These are phyloP conservation scores for Porites divaricata DNA, from an alignment of 92 coral and sea anemone genomes.

Conservation along the genomic window DNA sequence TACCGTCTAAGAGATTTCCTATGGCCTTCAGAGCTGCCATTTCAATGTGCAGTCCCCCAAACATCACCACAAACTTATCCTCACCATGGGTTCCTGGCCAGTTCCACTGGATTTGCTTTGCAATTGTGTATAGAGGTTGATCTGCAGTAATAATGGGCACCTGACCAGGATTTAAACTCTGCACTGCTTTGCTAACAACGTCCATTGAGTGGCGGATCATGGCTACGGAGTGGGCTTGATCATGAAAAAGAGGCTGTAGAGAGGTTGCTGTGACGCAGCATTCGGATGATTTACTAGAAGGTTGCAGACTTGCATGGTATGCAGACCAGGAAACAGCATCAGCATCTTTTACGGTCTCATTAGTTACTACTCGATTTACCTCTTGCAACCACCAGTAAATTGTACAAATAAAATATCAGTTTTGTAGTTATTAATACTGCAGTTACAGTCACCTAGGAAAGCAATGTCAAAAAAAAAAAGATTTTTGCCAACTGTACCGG, in stretches of 20 bases:
- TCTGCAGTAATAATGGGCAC: conserved; percentile 65
- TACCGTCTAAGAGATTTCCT: conserved; percentile 63
- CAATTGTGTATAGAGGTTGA: conserved; percentile 69
- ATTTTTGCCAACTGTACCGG: background rate
- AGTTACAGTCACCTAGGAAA: background rate
- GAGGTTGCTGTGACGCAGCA: conserved; percentile 40
- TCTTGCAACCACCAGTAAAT: conserved; percentile 17
- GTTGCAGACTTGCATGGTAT: conserved; percentile 42
- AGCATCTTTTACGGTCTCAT: conserved; percentile 26
- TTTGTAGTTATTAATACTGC: no score
- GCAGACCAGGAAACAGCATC: conserved; percentile 62
- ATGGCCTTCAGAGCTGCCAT: conserved; percentile 54
- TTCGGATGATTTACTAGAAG: conserved; percentile 1
- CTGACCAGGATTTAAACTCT: conserved; percentile 67
- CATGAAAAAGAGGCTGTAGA: conserved; percentile 68
- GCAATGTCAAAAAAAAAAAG: background rate
- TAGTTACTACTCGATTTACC: background rate
- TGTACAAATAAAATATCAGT: no score
- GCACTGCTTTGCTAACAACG: conserved; percentile 34
- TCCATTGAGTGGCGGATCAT: conserved; percentile 75
- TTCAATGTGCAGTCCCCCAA: conserved; percentile 74
- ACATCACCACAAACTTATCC: conserved; percentile 64
- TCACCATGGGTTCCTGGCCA: conserved; percentile 50
- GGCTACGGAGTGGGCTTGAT: conserved; percentile 66
- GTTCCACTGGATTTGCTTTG: conserved; percentile 74